Conservation (phyloP, 2,797 vertebrate species). For the Scyliorhinus canicula region DNA sequence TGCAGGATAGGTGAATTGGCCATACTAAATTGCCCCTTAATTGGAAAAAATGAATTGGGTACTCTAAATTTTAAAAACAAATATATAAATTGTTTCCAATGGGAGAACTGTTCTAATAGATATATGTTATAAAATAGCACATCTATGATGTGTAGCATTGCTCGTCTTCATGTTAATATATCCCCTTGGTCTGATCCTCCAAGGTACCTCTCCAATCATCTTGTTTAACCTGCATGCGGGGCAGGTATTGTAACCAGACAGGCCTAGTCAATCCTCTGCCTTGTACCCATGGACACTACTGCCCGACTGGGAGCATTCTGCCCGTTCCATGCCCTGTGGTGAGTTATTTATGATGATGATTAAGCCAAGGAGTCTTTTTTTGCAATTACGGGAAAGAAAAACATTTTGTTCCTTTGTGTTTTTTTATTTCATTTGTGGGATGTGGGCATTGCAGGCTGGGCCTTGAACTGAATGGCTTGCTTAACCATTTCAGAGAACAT, state of each 20-base stretch:
- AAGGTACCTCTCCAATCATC: conserved; percentile 62
- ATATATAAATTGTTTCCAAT: not conserved
- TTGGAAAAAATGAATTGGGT: too few relatives aligned
- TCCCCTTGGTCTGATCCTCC: not conserved
- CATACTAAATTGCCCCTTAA: too few relatives aligned
- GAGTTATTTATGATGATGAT: conserved; percentile 44
- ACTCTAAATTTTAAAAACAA: too few relatives aligned
- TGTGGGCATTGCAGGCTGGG: too few relatives aligned
- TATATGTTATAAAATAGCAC: not conserved
- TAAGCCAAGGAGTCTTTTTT: not conserved
- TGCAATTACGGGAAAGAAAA: not conserved
- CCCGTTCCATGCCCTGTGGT: conserved; percentile 69
- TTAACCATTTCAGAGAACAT: too few relatives aligned
- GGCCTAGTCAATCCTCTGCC: conserved; percentile 57
- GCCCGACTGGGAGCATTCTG: conserved; percentile 58
- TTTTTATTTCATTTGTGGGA: too few relatives aligned
- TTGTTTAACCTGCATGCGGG: conserved; percentile 67
- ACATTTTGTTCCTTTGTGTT: not conserved
- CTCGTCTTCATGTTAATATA: not conserved
- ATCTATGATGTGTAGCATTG: not conserved
- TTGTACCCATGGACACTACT: conserved; percentile 79
- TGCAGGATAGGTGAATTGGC: too few relatives aligned
- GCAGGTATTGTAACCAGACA: conserved; percentile 71
- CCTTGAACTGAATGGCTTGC: too few relatives aligned
- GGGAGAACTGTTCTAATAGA: not conserved